phyloP scores from a whole-genome alignment of 2,797 vertebrate species.

The Rhadinocentrus ornatus region DNA sequence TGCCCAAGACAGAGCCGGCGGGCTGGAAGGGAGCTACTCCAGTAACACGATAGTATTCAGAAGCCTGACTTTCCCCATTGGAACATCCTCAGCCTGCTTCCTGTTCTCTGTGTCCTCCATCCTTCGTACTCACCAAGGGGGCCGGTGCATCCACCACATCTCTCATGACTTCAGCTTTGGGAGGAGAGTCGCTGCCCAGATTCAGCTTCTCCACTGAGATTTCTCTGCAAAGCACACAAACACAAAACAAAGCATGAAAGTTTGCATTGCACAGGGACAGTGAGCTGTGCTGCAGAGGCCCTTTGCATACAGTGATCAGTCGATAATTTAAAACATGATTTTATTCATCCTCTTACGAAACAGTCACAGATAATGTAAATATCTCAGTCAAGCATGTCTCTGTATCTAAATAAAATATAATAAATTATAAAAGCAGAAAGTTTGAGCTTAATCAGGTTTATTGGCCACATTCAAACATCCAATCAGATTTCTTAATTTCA shows the following conservation, averaged over 20 bases:
- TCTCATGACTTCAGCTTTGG: conserved; percentile 64
- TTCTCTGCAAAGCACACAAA: conserved; percentile 69
- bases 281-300: too few species aligned
- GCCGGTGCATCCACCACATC: conserved; percentile 54
- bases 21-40: neutral
- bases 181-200: conserved; percentile 72
- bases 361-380: too few species aligned
- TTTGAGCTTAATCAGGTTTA: too few species aligned
- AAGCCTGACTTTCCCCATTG: neutral
- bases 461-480: too few species aligned
- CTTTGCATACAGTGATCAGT: too few species aligned
- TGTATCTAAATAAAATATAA: too few species aligned
- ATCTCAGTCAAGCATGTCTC: too few species aligned
- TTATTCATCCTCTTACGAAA: too few species aligned
- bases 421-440: too few species aligned
- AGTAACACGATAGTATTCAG: neutral
- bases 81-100: conserved; percentile 17
- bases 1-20: neutral
- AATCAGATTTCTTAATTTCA: too few species aligned
- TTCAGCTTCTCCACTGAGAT: conserved; percentile 84
- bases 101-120: conserved; percentile 1
- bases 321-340: too few species aligned
- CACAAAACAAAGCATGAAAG: neutral
- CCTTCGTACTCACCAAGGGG: conserved; percentile 59
- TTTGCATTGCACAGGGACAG: too few species aligned